Conservation (phyloP, 2,113 vertebrate species). For the Varanus komodoensis region DNA sequence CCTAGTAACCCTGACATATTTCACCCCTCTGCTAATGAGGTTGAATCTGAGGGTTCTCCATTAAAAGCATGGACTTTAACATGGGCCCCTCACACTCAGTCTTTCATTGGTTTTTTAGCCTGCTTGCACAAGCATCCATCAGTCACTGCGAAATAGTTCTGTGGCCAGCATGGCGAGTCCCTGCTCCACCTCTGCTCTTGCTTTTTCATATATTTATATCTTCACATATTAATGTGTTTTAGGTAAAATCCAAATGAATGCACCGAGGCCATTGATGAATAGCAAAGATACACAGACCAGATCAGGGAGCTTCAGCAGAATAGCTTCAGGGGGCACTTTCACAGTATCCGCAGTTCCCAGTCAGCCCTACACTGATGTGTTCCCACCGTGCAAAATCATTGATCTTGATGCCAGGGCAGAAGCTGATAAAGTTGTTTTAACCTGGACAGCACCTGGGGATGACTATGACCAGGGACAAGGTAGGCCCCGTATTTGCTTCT, state of each 20-base stretch:
- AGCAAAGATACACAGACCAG: constrained; percentile 31
- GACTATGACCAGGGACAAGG: constrained; percentile 74
- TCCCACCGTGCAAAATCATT: constrained; percentile 75
- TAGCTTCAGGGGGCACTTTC: constrained; percentile 70
- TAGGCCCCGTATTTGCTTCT: constrained; percentile 48
- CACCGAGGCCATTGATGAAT: constrained; percentile 49
- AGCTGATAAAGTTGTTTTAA: constrained; percentile 64
- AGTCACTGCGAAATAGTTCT: background rate
- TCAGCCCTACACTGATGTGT: constrained; percentile 42
- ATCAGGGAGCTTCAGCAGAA: constrained; percentile 64
- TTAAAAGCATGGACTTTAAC: background rate
- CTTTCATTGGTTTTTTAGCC: background rate
- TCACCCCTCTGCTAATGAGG: background rate
- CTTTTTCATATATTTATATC: background rate
- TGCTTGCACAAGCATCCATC: background rate
- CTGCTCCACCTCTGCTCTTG: background rate
- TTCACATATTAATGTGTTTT: constrained; percentile 2
- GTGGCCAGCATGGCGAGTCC: background rate
- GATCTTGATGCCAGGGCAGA: constrained; percentile 66
- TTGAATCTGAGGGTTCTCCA: background rate
- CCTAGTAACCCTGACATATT: no score
- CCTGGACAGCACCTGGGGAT: constrained; percentile 76
- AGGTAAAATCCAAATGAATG: constrained; percentile 75
- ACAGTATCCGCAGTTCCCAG: constrained; percentile 38
- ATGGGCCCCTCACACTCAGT: background rate